Base-by-base conservation (phyloP, 2,113 vertebrate species). In the Bungarus multicinctus region DNA sequence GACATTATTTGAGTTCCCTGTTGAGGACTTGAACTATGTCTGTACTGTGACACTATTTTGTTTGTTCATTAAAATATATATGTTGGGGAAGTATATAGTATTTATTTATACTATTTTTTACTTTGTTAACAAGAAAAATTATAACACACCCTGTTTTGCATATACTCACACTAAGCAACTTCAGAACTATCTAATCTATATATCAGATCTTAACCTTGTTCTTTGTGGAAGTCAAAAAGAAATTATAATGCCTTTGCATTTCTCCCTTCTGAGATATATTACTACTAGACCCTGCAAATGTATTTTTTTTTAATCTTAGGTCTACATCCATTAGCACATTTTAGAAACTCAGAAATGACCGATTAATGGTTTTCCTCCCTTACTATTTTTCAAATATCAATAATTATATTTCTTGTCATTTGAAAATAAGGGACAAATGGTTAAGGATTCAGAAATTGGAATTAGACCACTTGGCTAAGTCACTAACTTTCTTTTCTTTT, bases 301-400 rank as follows among this genome's bases (percentile, higher is more conserved):
- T 94, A 93, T 30, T 25, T 94, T 87, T 87, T 58, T 4, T 52
- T 2, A 0, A 0, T 2, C n/a, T 81, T 93, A 22, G 95, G 94
- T 93, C 57, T 74, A 92, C 95, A 57, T 5, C 90, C 18, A 30
- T 94, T 93, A 94, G 58, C 93, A 0, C 45, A 92, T 95, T 1
- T 92, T 60, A 92, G 91, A 55, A 89, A 55, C 30, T 88, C 90
- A 92, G 92, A 90, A 94, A 89, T 64, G 90, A 93, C 58, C 93
- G 94, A 91, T 39, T 94, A 87, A 94, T 96, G 64, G 20, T 74
- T 94, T 94, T 95, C 18, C 53, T 93, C 12, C 55, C 91, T 86
- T 94, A 94, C 94, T 94, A 22, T 95, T 94, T 95, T 93, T 92
- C 18, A 54, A 11, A 16, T 64, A 91, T 92, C 55, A 95, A 89